Evolutionary conservation across 2,113 vertebrate species (phyloP).

Genomic region (Hyaena hyaena): DNA sequence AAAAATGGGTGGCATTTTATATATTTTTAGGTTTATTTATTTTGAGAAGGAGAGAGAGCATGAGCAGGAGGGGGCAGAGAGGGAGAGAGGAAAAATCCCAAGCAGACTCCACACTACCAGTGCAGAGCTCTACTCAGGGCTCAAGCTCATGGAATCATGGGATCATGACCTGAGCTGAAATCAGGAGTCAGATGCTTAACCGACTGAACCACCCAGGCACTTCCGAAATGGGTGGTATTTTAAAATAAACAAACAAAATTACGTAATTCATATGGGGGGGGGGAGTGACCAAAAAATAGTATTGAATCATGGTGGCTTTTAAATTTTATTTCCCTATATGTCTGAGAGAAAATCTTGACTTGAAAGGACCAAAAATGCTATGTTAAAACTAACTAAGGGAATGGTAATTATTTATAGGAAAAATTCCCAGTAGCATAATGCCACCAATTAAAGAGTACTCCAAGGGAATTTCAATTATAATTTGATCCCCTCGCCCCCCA

Average conservation of each 20-base stretch:
- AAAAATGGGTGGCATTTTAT: not conserved
- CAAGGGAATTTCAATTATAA: constrained; percentile 35
- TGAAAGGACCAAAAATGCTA: not conserved
- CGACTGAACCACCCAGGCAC: not conserved
- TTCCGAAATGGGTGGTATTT: not conserved
- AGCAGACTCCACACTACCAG: not conserved
- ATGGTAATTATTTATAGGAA: not conserved
- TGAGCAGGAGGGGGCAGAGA: not conserved
- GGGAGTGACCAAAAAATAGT: not conserved
- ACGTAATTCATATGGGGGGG: not conserved
- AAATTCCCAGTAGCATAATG: not conserved
- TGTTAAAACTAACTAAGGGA: not conserved
- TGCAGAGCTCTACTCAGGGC: not conserved
- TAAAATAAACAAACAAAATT: constrained; percentile 2
- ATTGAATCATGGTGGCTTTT: not conserved
- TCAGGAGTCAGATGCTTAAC: not conserved
- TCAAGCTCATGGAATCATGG: not conserved
- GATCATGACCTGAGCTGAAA: not conserved
- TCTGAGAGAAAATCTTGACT: constrained; percentile 10
- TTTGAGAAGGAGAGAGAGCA: not conserved
- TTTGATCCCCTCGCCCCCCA: not conserved
- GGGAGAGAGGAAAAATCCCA: not conserved
- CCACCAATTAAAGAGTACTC: not conserved
- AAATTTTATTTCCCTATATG: constrained; percentile 25
- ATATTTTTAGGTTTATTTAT: not conserved